Conservation (phyloP, 2,797 vertebrate species). For the Hydrophis major region DNA sequence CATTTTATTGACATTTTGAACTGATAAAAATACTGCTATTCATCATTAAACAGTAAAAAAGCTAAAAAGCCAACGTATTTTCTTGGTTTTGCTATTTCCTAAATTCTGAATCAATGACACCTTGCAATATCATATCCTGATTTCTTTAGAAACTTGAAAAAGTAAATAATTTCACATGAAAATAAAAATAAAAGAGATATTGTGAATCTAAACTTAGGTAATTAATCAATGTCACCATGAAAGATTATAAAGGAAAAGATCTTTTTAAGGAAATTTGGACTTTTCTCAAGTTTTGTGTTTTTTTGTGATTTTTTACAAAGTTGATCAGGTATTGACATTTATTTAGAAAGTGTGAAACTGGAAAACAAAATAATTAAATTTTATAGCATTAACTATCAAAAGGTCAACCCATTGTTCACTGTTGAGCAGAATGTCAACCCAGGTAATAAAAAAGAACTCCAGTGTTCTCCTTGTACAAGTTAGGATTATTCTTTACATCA, state of each 20-base stretch:
- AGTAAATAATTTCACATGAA: background rate
- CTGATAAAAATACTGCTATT: background rate
- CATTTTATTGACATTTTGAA: slow-evolving; percentile 29
- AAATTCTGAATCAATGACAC: background rate
- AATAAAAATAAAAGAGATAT: background rate
- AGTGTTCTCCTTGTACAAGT: background rate
- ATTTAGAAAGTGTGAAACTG: background rate
- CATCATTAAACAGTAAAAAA: background rate
- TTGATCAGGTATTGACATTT: background rate
- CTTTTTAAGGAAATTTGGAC: background rate
- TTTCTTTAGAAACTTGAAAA: background rate
- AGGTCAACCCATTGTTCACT: background rate
- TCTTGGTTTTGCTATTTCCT: background rate
- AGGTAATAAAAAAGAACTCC: background rate
- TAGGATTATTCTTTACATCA: background rate
- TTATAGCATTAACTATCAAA: background rate
- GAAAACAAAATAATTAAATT: background rate
- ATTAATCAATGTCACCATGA: background rate
- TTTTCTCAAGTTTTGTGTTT: background rate
- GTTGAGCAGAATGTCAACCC: background rate
- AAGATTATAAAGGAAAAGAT: background rate
- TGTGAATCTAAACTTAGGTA: background rate
- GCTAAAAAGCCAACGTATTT: background rate
- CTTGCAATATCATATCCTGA: background rate
- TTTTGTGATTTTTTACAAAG: background rate